phyloP scores from a whole-genome alignment of 2,113 vertebrate species.

The Brevimyrus niger region DNA sequence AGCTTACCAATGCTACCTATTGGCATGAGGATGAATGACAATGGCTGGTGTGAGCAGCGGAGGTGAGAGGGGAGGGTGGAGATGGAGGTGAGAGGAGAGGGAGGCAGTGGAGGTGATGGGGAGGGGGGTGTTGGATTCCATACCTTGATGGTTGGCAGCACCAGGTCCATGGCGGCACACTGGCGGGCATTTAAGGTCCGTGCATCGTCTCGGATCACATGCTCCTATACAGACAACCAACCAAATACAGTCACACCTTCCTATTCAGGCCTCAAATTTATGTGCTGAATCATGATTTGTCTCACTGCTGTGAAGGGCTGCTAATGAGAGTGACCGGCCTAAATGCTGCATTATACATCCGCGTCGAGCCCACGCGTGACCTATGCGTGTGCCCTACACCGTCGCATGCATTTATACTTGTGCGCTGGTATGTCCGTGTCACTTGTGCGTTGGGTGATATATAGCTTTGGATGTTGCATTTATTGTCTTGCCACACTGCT shows the following conservation, averaged over 20 bases:
- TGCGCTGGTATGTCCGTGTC: background rate
- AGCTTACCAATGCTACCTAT: background rate
- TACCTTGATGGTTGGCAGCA: slow-evolving; percentile 93
- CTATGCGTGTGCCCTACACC: background rate
- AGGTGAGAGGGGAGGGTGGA: background rate
- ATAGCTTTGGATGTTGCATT: background rate
- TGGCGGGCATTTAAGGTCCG: slow-evolving; percentile 82
- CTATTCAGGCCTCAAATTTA: background rate
- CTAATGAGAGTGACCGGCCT: background rate
- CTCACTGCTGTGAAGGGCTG: background rate
- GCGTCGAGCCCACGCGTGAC: background rate
- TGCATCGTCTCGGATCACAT: slow-evolving; percentile 84
- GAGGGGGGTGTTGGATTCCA: background rate
- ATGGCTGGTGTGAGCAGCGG: background rate
- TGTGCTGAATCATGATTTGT: background rate
- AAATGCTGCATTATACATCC: background rate
- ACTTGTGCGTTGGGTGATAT: background rate
- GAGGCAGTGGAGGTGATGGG: background rate
- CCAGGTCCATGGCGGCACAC: slow-evolving; percentile 86
- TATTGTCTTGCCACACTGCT: background rate
- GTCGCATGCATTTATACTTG: background rate
- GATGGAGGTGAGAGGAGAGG: background rate
- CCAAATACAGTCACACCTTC: background rate
- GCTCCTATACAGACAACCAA: slow-evolving; percentile 62
- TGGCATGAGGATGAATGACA: background rate